phyloP scores from a whole-genome alignment of 2,113 vertebrate species.

The Planiliza haematocheilus region DNA sequence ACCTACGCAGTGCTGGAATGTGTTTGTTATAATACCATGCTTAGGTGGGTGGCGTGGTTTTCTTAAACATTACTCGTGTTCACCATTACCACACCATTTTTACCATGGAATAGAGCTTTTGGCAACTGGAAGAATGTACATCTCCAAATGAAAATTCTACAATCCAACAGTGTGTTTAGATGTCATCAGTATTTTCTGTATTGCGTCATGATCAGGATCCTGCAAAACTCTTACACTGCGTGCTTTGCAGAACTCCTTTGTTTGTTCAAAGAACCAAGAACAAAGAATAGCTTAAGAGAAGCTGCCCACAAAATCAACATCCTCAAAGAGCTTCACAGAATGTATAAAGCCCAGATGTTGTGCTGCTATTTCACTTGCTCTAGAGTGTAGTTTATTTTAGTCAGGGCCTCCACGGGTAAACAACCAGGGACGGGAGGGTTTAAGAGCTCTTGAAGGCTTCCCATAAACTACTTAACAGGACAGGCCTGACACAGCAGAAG shows the following conservation, averaged over 20 bases:
- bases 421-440: conserved; percentile 17
- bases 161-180: no score
- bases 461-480: conserved; percentile 45
- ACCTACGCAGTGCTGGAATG: no score
- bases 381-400: conserved; percentile 55
- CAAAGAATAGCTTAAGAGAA: conserved; percentile 8
- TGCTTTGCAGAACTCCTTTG: not conserved
- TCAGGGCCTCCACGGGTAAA: conserved; percentile 36
- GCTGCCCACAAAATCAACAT: not conserved
- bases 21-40: no score
- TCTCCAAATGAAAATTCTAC: no score
- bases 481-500: not conserved
- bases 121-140: no score
- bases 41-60: no score
- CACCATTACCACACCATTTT: no score
- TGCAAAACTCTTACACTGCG: no score
- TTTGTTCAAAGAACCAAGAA: not conserved
- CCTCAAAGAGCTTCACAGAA: not conserved
- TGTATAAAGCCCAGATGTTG: not conserved
- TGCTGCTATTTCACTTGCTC: conserved; percentile 9
- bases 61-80: not conserved
- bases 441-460: conserved; percentile 43
- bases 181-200: no score
- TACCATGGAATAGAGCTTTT: no score
- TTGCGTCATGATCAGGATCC: no score